Evolutionary conservation across 2,113 vertebrate species (phyloP), one percentile per base, ranked within the genome.

Genomic region (Platysteira castanea): DNA sequence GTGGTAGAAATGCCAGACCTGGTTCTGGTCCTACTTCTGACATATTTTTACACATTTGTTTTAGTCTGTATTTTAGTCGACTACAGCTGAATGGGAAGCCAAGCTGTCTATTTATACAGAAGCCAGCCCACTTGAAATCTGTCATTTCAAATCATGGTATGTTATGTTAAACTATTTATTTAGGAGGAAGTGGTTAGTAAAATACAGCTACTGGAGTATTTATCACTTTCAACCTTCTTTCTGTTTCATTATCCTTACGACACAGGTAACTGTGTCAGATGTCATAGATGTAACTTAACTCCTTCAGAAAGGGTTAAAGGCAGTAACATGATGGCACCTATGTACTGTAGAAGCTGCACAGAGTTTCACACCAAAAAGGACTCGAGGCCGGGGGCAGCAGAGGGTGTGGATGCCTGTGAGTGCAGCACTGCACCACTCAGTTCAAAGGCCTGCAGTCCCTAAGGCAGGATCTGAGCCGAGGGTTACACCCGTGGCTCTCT

Each of bases 11-110:
- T 44, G 64, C 87, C 87, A 95, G 94, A 86, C 65, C 33, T 84
- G 50, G 60, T 82, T 95, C 92, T 95, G 92, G 92, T 89, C 50
- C 86, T 93, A 95, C 95, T 93, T 80, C 89, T 96, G 91, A 91
- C 37, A 41, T 87, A 77, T 96, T 96, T 96, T 96, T 96, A 96
- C 87, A 73, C 54, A 33, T 91, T 80, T 90, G 68, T 79, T 47
- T 92, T 93, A 65, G 68, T 95, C 76, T 93, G 65, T 96, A 93
- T 92, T 94, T 96, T 82, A 84, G 41, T 73, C 31, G 7, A 27
- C 64, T 28, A 53, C n/a, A 89, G 69, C 37, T 84, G 49, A 91
- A 42, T 64, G 50, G 75, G n/a, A 86, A 93, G 44, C 53, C 84
- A 83, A 90, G 77, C 42, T 88, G 67, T 75, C 83, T 78, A 52